Conservation (phyloP, 2,797 vertebrate genomes). For the Falco rusticolus region DNA sequence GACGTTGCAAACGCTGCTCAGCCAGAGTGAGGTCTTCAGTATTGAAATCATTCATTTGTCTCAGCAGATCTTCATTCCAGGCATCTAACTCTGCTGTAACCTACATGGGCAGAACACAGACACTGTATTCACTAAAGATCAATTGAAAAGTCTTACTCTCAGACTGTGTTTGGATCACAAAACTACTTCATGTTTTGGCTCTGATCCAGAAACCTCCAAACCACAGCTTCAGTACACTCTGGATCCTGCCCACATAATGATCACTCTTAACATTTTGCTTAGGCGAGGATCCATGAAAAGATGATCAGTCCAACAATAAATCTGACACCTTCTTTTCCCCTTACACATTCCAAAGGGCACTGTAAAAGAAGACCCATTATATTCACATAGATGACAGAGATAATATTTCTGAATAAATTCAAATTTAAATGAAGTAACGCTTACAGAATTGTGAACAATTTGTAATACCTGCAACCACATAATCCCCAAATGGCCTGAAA, state of each 20-base stretch:
- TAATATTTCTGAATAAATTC: background rate
- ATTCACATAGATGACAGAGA: background rate
- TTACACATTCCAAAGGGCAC: background rate
- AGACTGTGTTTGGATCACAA: background rate
- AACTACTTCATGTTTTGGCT: background rate
- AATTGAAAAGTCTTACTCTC: background rate
- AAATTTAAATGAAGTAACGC: background rate
- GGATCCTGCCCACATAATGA: background rate
- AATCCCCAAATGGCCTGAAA: background rate
- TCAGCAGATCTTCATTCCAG: constrained; percentile 95
- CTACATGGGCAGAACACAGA: constrained; percentile 71
- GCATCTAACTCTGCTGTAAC: constrained; percentile 94
- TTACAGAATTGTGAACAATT: background rate
- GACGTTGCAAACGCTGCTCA: constrained; percentile 92
- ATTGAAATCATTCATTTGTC: constrained; percentile 90
- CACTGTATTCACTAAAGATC: background rate
- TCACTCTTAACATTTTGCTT: background rate
- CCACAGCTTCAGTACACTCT: background rate
- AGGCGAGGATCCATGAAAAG: background rate
- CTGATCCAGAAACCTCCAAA: background rate
- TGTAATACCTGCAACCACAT: background rate
- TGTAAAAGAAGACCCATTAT: background rate
- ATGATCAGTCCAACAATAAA: background rate
- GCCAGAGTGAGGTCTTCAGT: constrained; percentile 90
- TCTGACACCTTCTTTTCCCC: background rate